A percentile compares a stretch with the other conserved stretches of the same genome.
These are phyloP conservation scores for Solea senegalensis DNA, from an alignment of 2,113 vertebrate genomes.

Conservation along the genomic window DNA sequence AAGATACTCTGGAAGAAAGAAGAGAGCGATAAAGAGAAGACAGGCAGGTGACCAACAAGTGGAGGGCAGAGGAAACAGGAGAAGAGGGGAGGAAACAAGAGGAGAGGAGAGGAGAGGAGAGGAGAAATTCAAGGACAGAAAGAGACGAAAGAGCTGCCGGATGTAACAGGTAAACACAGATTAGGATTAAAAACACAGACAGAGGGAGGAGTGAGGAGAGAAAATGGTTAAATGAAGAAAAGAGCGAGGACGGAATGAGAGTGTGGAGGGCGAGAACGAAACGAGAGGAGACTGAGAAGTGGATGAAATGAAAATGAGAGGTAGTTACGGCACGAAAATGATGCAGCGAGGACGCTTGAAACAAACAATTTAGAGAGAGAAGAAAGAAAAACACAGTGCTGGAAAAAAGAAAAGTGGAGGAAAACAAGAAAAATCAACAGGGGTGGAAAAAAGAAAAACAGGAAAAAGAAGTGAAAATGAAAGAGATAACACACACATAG, in stretches of 20 bases:
- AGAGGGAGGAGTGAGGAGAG: background rate
- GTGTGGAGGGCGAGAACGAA: background rate
- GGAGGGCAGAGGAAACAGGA: background rate
- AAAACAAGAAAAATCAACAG: background rate
- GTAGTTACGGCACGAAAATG: too few relatives aligned
- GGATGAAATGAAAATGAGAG: too few relatives aligned
- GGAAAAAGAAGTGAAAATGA: background rate
- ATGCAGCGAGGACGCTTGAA: too few relatives aligned
- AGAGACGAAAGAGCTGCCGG: constrained; percentile 40
- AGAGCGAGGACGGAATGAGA: background rate
- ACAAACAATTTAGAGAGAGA: too few relatives aligned
- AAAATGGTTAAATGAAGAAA: background rate
- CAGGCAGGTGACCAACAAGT: constrained; percentile 35
- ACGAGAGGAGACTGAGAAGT: background rate
- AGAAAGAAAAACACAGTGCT: too few relatives aligned
- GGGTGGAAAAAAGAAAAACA: too few relatives aligned
- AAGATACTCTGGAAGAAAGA: background rate
- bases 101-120: background rate
- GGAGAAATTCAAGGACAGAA: constrained; percentile 60
- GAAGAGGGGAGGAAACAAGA: background rate
- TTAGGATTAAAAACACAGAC: constrained; percentile 6
- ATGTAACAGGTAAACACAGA: constrained; percentile 45
- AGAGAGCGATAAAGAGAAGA: background rate
- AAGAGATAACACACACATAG: constrained; percentile 5
- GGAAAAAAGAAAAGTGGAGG: background rate